phyloP scores from a whole-genome alignment of 2,113 vertebrate species.

The Psittacara wagleri region DNA sequence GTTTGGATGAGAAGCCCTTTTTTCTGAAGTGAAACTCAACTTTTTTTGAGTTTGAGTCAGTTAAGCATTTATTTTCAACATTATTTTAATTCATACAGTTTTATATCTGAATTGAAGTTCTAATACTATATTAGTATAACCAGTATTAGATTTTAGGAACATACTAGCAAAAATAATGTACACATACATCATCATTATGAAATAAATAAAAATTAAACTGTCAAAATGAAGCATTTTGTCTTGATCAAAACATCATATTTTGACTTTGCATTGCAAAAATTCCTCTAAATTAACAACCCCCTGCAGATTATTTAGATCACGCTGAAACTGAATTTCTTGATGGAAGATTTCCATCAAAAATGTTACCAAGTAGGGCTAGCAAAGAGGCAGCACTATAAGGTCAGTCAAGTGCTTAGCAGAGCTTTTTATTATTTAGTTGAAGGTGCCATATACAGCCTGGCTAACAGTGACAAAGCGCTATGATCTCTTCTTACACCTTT shows the following conservation, averaged over 20 bases:
- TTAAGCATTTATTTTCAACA: not conserved
- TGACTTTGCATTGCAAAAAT: not conserved
- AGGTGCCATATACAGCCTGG: not conserved
- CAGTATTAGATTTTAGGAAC: conserved; percentile 8
- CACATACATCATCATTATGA: conserved; percentile 13
- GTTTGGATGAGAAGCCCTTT: not conserved
- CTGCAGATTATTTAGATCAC: not conserved
- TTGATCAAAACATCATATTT: not conserved
- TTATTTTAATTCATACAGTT: not conserved
- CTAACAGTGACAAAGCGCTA: not conserved
- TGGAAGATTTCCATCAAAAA: conserved; percentile 37
- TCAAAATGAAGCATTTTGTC: conserved; percentile 20
- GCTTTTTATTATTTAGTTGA: not conserved
- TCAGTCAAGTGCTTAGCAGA: conserved; percentile 5
- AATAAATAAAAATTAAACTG: conserved; percentile 42
- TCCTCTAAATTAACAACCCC: not conserved
- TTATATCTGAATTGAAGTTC: not conserved
- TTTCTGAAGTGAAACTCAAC: not conserved
- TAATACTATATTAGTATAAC: not conserved
- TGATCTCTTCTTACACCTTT: not conserved
- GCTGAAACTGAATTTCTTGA: not conserved
- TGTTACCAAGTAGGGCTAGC: not conserved
- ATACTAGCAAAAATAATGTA: conserved; percentile 12
- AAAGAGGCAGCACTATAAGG: not conserved
- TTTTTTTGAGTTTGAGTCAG: not conserved